These are phyloP conservation scores for Thymallus thymallus DNA, from an alignment of 2,113 vertebrate genomes.

Conservation along the genomic window DNA sequence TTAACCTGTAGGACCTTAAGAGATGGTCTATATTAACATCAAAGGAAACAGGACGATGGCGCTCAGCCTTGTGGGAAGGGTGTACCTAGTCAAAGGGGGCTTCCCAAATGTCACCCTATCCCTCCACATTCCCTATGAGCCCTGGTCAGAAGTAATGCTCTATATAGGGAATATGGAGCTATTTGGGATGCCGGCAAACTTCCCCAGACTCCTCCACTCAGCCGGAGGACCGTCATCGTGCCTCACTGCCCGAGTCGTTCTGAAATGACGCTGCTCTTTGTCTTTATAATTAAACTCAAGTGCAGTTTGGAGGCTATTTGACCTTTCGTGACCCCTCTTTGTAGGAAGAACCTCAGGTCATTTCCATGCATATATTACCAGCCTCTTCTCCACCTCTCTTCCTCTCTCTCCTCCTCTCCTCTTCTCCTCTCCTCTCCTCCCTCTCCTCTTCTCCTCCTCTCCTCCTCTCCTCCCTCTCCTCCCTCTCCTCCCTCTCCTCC, in stretches of 20 bases:
- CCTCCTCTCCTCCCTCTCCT: too few relatives aligned
- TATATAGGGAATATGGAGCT: slow-evolving; percentile 11
- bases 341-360: slow-evolving; percentile 66
- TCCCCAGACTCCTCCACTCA: slow-evolving; percentile 30
- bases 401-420: too few relatives aligned
- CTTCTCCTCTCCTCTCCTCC: slow-evolving; percentile 17
- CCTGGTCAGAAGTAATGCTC: too few relatives aligned
- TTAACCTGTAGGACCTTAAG: slow-evolving; percentile 70
- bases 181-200: slow-evolving; percentile 44
- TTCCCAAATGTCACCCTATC: too few relatives aligned
- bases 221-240: slow-evolving; percentile 50
- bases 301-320: slow-evolving; percentile 71
- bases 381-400: slow-evolving; percentile 22
- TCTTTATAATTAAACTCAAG: slow-evolving; percentile 79
- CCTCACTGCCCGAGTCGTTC: slow-evolving; percentile 51
- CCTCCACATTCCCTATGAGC: too few relatives aligned
- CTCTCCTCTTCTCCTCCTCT: slow-evolving; percentile 14
- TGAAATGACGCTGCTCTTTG: slow-evolving; percentile 67
- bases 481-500: too few relatives aligned
- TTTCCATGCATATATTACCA: slow-evolving; percentile 77
- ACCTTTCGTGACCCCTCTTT: slow-evolving; percentile 69
- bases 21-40: slow-evolving; percentile 70
- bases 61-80: not conserved
- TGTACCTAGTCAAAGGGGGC: not conserved
- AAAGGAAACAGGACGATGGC: slow-evolving; percentile 62